Conservation (phyloP, 1,140 invertebrate genomes). For the Drosophila virilis region DNA sequence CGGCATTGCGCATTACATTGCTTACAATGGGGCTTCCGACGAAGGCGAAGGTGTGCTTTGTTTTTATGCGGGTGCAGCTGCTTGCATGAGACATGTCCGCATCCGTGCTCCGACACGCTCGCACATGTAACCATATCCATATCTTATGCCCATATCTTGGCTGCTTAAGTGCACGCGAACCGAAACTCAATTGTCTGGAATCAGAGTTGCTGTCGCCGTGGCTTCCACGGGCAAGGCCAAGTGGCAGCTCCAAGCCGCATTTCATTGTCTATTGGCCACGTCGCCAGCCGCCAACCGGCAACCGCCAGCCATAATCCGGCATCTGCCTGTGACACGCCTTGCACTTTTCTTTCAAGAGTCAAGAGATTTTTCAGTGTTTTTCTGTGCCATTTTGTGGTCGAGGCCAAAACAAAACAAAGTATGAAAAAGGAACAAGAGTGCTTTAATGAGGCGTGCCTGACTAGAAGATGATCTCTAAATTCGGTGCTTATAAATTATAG, state of each 20-base stretch:
- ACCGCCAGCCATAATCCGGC: slow-evolving; percentile 8
- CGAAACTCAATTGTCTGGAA: slow-evolving; percentile 54
- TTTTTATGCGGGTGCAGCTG: slow-evolving; percentile 49
- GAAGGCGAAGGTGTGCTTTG: slow-evolving; percentile 27
- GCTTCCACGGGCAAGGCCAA: slow-evolving; percentile 66
- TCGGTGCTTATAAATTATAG: too few species aligned
- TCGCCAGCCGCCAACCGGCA: slow-evolving; percentile 1
- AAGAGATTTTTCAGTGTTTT: slow-evolving; percentile 56
- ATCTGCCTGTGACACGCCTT: slow-evolving; percentile 48
- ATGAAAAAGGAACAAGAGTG: slow-evolving; percentile 6
- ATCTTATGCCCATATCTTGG: slow-evolving; percentile 49
- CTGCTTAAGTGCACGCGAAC: slow-evolving; percentile 56
- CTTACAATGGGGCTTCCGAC: slow-evolving; percentile 23
- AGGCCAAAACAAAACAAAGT: slow-evolving; percentile 45
- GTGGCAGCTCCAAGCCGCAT: slow-evolving; percentile 11
- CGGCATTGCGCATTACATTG: slow-evolving; percentile 21
- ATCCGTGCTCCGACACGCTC: slow-evolving; percentile 22
- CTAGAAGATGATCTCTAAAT: not conserved
- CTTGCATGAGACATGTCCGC: slow-evolving; percentile 43
- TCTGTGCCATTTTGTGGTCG: slow-evolving; percentile 64
- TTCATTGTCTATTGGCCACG: slow-evolving; percentile 37
- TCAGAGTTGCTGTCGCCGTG: not conserved
- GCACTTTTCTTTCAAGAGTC: slow-evolving; percentile 53
- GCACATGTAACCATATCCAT: slow-evolving; percentile 21
- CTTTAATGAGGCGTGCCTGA: not conserved